A percentile compares a stretch with the other conserved stretches of the same genome.
These are phyloP conservation scores for Cheilosia urbana DNA, from an alignment of 2,888 invertebrate species.

Conservation along the genomic window DNA sequence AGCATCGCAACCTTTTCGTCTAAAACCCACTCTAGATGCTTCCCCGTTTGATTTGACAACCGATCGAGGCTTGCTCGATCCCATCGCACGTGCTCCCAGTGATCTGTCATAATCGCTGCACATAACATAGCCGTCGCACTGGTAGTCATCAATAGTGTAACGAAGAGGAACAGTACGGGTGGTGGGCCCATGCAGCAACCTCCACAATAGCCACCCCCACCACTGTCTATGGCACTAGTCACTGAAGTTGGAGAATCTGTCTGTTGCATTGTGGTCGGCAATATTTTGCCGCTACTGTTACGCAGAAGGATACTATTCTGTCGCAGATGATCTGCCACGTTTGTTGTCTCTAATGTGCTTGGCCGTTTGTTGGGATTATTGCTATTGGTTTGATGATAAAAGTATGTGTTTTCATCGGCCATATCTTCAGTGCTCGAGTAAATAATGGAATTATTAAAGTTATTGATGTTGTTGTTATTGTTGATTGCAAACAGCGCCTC, in stretches of 20 bases:
- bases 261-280: slow-evolving; percentile 78
- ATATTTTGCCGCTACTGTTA: slow-evolving; percentile 82
- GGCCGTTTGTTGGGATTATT: slow-evolving; percentile 63
- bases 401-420: slow-evolving; percentile 32
- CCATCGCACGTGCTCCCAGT: slow-evolving; percentile 95
- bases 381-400: slow-evolving; percentile 53
- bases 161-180: slow-evolving; percentile 82
- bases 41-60: slow-evolving; percentile 84
- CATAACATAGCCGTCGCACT: slow-evolving; percentile 92
- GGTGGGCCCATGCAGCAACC: slow-evolving; percentile 82
- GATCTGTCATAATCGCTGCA: slow-evolving; percentile 94
- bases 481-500: slow-evolving; percentile 81
- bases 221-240: slow-evolving; percentile 81
- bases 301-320: slow-evolving; percentile 82
- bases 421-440: slow-evolving; percentile 73
- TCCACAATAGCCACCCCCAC: slow-evolving; percentile 80
- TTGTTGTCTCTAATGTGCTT: slow-evolving; percentile 72
- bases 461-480: slow-evolving; percentile 76
- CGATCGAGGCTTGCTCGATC: slow-evolving; percentile 85
- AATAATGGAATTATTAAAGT: slow-evolving; percentile 77
- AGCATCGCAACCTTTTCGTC: slow-evolving; percentile 90
- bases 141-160: slow-evolving; percentile 88
- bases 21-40: slow-evolving; percentile 89
- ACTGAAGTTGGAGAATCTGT: slow-evolving; percentile 80
- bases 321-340: slow-evolving; percentile 71